Conservation (phyloP, 1,140 invertebrate genomes). For the Saccostrea echinata region DNA sequence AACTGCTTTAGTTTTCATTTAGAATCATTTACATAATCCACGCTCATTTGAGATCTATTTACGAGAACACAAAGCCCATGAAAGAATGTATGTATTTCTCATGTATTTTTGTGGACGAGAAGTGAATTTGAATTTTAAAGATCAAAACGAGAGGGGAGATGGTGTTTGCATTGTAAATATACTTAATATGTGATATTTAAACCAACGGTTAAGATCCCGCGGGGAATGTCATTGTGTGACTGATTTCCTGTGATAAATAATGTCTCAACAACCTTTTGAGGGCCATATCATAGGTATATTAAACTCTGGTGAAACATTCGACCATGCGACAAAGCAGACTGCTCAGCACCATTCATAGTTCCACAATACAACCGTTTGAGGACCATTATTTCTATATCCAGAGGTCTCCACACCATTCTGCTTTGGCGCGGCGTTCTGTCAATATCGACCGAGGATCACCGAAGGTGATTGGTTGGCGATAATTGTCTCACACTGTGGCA, state of each 20-base stretch:
- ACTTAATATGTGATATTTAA: conserved; percentile 32
- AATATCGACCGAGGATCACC: not conserved
- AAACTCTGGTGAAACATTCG: conserved; percentile 25
- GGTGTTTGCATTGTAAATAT: conserved; percentile 26
- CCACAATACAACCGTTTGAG: conserved; percentile 8
- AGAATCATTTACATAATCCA: not conserved
- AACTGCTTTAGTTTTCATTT: not conserved
- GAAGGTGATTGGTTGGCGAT: not conserved
- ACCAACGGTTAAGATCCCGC: conserved; percentile 1
- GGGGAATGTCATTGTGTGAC: not conserved
- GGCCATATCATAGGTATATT: conserved; percentile 14
- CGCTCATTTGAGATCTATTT: not conserved
- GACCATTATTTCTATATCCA: not conserved
- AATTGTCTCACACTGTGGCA: not conserved
- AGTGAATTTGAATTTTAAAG: conserved; percentile 9
- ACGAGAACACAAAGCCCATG: not conserved
- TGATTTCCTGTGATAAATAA: conserved; percentile 26
- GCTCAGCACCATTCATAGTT: conserved; percentile 12
- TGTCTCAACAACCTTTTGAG: conserved; percentile 10
- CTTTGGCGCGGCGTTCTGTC: not conserved
- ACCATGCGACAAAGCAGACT: not conserved
- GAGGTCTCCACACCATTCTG: conserved; percentile 4
- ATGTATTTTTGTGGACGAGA: not conserved
- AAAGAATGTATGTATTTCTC: not conserved
- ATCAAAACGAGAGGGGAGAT: not conserved